A percentile compares a stretch with the other conserved stretches of the same genome.
Evolutionary conservation across 1,140 invertebrate species (phyloP).

Genomic region (Drosophila paulistorum): DNA sequence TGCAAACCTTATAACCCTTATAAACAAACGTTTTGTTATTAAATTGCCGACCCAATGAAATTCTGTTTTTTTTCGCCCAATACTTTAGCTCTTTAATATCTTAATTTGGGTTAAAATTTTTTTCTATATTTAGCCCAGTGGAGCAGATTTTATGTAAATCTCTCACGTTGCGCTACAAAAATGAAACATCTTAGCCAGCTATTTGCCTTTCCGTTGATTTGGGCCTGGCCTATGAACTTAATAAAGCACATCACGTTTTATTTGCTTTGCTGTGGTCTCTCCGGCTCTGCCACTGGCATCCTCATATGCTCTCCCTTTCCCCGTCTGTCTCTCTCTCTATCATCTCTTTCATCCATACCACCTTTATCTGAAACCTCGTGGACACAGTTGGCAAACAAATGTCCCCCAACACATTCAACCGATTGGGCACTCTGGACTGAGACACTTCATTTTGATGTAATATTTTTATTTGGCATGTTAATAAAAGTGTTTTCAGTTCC

Average conservation of each 20-base stretch:
- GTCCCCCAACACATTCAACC: slow-evolving; percentile 3
- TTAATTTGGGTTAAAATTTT: neutral
- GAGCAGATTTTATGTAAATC: slow-evolving; percentile 6
- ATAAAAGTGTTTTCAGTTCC: slow-evolving; percentile 29
- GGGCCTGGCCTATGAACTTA: slow-evolving; percentile 8
- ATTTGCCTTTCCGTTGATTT: slow-evolving; percentile 6
- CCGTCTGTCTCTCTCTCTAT: neutral
- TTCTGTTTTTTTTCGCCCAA: too few relatives aligned
- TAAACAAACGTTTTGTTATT: too few relatives aligned
- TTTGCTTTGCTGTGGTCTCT: slow-evolving; percentile 12
- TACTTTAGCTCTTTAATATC: neutral
- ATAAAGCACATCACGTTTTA: slow-evolving; percentile 22
- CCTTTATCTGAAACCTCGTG: neutral
- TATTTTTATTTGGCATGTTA: slow-evolving; percentile 41
- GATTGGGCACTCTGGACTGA: slow-evolving; percentile 16
- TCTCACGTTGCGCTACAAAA: slow-evolving; percentile 1
- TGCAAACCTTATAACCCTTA: too few relatives aligned
- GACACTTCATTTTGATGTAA: slow-evolving; percentile 29
- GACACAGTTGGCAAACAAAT: slow-evolving; percentile 20
- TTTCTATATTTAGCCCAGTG: slow-evolving; percentile 1
- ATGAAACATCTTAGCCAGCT: slow-evolving; percentile 13
- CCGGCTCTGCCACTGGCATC: neutral
- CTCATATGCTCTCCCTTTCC: neutral
- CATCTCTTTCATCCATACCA: neutral
- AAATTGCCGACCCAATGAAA: too few relatives aligned